phyloP scores from a whole-genome alignment of 2,113 vertebrate species.

The Steatornis caripensis region DNA sequence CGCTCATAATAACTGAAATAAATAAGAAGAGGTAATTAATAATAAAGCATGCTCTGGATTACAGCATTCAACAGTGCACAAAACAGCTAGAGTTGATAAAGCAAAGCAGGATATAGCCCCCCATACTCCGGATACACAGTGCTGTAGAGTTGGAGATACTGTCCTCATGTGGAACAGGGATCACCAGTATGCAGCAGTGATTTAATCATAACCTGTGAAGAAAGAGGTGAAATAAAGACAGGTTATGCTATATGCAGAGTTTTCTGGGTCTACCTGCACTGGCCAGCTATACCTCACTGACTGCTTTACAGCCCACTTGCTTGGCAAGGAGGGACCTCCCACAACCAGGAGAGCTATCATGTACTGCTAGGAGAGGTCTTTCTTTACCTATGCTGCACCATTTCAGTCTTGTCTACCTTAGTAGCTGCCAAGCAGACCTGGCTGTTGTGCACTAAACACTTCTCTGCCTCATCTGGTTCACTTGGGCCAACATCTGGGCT shows the following conservation, averaged over 20 bases:
- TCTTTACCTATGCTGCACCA: not conserved
- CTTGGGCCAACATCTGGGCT: not conserved
- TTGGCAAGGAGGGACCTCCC: not conserved
- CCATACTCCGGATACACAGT: not conserved
- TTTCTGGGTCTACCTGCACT: not conserved
- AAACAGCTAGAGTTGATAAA: not conserved
- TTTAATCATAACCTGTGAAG: not conserved
- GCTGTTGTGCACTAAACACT: not conserved
- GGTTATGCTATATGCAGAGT: not conserved
- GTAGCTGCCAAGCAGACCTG: not conserved
- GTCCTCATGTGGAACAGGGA: rapidly evolving
- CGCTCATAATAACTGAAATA: constrained; percentile 37
- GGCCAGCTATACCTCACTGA: not conserved
- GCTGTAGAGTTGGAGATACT: not conserved
- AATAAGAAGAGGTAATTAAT: constrained; percentile 31
- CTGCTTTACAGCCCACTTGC: not conserved
- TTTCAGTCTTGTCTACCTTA: not conserved
- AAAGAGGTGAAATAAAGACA: not conserved
- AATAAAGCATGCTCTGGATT: constrained; percentile 8
- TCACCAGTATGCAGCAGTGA: not conserved
- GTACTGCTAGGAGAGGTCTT: not conserved
- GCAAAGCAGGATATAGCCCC: not conserved
- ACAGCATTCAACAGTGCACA: not conserved
- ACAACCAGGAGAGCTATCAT: not conserved
- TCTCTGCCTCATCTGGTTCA: not conserved